A percentile compares a stretch with the other conserved stretches of the same genome.
phyloP scores from a whole-genome alignment of 1,140 invertebrate genomes.

The Akabosia matsudoensis region DNA sequence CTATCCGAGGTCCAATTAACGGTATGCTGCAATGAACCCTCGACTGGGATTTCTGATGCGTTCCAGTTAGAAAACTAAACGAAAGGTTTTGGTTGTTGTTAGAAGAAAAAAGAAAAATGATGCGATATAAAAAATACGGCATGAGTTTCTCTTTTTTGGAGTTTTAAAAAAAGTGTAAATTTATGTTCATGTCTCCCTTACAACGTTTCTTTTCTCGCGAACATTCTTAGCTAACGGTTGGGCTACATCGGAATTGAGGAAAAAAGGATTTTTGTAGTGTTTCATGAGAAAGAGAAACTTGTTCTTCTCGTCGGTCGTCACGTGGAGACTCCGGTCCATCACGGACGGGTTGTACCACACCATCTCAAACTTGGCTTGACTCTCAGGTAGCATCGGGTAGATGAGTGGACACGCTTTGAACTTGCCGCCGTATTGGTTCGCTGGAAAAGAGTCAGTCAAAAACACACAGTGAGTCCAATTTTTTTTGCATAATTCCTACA shows the following conservation, averaged over 20 bases:
- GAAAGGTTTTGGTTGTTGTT: slow-evolving; percentile 9
- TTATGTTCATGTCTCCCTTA: slow-evolving; percentile 16
- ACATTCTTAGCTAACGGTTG: not conserved
- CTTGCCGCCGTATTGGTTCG: not conserved
- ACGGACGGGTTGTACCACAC: not conserved
- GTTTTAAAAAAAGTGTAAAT: not conserved
- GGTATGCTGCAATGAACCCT: not conserved
- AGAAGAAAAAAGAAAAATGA: too few species aligned
- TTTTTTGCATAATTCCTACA: too few species aligned
- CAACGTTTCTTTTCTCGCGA: slow-evolving; percentile 16
- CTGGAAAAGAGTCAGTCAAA: too few species aligned
- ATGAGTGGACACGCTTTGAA: not conserved
- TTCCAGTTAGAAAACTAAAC: slow-evolving; percentile 24
- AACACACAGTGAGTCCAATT: too few species aligned
- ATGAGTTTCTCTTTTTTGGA: not conserved
- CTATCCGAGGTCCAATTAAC: slow-evolving; percentile 1
- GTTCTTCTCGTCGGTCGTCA: not conserved
- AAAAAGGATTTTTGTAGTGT: slow-evolving; percentile 17
- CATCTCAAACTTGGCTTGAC: not conserved
- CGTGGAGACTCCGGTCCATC: not conserved
- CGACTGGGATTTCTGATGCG: not conserved
- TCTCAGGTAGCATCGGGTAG: not conserved
- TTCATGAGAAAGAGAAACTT: not conserved
- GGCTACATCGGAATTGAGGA: not conserved
- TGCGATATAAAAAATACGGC: not conserved